Percentiles rank a stretch among this genome's conserved stretches.
These are phyloP conservation scores for Eulemur rubriventer DNA, from an alignment of 2,797 vertebrate genomes.

Conservation along the genomic window DNA sequence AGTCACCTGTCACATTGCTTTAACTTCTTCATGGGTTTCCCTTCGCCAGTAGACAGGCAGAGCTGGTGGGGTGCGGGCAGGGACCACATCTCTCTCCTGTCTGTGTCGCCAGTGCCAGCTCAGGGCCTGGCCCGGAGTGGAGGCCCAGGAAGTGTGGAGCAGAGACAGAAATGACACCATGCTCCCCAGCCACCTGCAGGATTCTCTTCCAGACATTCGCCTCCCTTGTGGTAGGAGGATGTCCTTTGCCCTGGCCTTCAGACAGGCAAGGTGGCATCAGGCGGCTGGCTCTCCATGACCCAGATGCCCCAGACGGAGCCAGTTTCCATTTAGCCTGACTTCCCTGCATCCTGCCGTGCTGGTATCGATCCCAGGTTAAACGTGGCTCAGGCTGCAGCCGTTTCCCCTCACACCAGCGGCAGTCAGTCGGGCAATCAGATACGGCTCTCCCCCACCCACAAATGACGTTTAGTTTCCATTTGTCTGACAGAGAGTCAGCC, in stretches of 20 bases:
- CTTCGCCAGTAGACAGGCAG: background rate
- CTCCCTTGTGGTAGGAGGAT: background rate
- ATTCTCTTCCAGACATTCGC: background rate
- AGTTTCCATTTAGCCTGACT: background rate
- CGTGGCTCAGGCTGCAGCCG: background rate
- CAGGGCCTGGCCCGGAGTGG: background rate
- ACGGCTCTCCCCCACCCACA: background rate
- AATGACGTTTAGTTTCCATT: background rate
- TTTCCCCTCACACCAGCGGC: slow-evolving; percentile 14
- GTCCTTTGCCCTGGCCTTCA: background rate
- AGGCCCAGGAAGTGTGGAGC: background rate
- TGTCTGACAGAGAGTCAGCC: background rate
- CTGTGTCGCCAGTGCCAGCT: background rate
- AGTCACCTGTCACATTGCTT: background rate
- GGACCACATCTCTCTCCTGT: background rate
- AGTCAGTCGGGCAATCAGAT: background rate
- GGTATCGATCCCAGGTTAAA: background rate
- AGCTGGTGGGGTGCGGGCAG: background rate
- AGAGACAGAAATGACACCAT: background rate
- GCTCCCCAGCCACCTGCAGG: background rate
- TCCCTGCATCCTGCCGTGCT: background rate
- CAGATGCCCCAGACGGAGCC: background rate
- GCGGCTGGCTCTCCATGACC: background rate
- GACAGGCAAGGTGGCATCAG: background rate
- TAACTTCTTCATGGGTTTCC: background rate